Evolutionary conservation across 2,113 vertebrate genomes (phyloP).

Genomic region (Pholis gunnellus): DNA sequence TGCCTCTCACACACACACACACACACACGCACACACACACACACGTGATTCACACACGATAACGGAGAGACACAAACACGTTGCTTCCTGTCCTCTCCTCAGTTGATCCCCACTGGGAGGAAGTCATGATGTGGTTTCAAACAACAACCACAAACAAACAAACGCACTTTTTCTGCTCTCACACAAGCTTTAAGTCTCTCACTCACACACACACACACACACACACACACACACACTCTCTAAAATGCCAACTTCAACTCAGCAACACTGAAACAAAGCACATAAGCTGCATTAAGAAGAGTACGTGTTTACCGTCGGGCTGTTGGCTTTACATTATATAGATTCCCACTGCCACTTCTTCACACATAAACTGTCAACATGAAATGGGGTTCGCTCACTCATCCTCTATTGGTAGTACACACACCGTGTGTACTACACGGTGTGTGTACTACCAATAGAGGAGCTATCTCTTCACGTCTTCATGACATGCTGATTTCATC

Average conservation of each 20-base stretch:
- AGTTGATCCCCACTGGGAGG: not conserved
- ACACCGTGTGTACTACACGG: too few species aligned
- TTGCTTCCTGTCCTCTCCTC: conserved; percentile 40
- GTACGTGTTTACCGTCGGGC: not conserved
- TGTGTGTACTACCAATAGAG: not conserved
- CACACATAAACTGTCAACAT: not conserved
- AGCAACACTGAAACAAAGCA: not conserved
- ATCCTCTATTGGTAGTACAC: not conserved
- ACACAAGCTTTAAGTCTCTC: not conserved
- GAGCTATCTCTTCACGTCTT: not conserved
- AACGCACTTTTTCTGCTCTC: not conserved
- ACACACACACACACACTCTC: not conserved
- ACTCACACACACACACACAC: not conserved
- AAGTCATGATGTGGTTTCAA: conserved; percentile 15
- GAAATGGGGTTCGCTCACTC: not conserved
- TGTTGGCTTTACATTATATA: not conserved
- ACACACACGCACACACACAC: not conserved
- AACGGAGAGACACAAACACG: conserved; percentile 5
- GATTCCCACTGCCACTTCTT: too few species aligned
- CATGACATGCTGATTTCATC: not conserved
- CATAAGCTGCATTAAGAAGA: not conserved
- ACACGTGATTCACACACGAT: not conserved
- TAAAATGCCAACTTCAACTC: not conserved
- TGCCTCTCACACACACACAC: not conserved
- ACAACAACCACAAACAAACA: not conserved